Percentiles rank a stretch among this genome's conserved stretches.
These are phyloP conservation scores for Galaxea fascicularis DNA, from an alignment of 92 coral and sea anemone genomes.

Conservation along the genomic window DNA sequence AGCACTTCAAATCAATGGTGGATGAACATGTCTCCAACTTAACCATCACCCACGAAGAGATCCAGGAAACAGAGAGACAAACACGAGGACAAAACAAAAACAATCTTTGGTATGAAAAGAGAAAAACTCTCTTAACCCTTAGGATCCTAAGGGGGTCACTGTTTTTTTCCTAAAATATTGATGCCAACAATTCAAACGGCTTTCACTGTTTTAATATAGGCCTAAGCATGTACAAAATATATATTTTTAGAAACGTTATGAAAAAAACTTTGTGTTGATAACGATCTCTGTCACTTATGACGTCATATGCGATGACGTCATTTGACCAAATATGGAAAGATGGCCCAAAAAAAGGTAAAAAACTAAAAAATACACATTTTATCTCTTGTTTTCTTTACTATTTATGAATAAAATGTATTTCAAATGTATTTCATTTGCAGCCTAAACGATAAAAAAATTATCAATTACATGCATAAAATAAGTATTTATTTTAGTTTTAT, in stretches of 20 bases:
- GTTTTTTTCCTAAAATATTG: too few species aligned
- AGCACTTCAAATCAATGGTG: too few species aligned
- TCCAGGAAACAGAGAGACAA: too few species aligned
- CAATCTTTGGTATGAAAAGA: too few species aligned
- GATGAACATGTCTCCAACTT: too few species aligned
- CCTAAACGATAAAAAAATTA: background rate
- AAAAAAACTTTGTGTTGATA: background rate
- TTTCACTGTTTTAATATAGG: conserved; percentile 33
- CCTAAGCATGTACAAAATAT: conserved; percentile 14
- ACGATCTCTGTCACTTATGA: background rate
- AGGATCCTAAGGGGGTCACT: too few species aligned
- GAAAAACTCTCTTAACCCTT: too few species aligned
- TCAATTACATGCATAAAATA: background rate
- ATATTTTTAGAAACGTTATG: conserved; percentile 45
- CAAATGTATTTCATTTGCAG: background rate
- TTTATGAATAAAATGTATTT: background rate
- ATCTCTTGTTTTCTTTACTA: background rate
- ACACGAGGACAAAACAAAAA: too few species aligned
- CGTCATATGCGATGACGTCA: conserved; percentile 34
- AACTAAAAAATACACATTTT: background rate
- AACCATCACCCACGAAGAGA: too few species aligned
- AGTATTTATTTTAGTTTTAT: background rate
- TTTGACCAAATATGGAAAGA: conserved; percentile 42
- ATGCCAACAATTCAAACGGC: conserved; percentile 15
- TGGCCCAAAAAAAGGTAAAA: conserved; percentile 11